Base-by-base conservation (phyloP, 2,888 invertebrate species). In the Plebejus melissa region DNA sequence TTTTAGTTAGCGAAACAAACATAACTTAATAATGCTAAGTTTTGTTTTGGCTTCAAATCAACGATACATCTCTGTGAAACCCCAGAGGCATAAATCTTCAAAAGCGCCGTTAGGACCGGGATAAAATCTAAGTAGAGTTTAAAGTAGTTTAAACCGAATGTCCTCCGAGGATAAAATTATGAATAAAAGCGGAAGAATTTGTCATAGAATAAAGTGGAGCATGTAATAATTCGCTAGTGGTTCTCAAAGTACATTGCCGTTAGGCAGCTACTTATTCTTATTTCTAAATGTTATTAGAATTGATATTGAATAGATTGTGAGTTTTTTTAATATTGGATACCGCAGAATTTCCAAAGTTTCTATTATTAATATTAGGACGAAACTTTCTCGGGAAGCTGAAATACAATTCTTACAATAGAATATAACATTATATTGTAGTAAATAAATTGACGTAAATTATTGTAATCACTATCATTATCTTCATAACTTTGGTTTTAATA, bases 1-100 rank as follows among this genome's bases (percentile, higher is more conserved):
- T 89, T 89, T 85, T 65, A 70, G 75, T 46, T 38, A 69, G 32
- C 32, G 50, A 16, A 50, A 72, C 72, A 54, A 72, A 72, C 50
- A 6, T 72, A 72, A 54, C 72, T 72, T 50, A 72, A 54, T 72
- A 72, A 72, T 72, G 50, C 54, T 72, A 22, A 70, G 70, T 70
- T 70, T 70, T 70, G 70, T 70, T 70, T 70, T n/a, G 70, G n/a
- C 41, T 70, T 41, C 41, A 41, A 36, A 41, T 22, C 38, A 41
- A 41, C n/a, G 41, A 70, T 70, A 70, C 41, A 9, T 69, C n/a
- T 38, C 69, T 32, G 32, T 22, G 65, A 41, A 41, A 70, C 41
- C 70, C 70, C 70, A 41, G 22, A 70, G 41, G 70, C 70, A 70
- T 41, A 69, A n/a, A 69, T 65, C 60, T 65, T 65, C 32, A 65